phyloP scores from a whole-genome alignment of 2,888 invertebrate genomes.

The Lamellibrachia columna region DNA sequence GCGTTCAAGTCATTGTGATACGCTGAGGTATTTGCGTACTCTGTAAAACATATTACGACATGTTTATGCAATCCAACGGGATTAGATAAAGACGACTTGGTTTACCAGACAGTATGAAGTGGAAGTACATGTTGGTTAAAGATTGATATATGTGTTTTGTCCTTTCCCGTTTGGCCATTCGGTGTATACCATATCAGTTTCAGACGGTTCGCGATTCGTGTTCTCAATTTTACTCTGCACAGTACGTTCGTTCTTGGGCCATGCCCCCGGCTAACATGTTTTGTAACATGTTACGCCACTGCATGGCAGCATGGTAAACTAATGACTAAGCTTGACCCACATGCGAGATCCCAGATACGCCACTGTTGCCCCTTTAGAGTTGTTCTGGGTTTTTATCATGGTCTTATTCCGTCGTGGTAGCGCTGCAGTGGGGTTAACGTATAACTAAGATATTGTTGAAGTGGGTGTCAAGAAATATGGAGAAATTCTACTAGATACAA shows the following conservation, averaged over 20 bases:
- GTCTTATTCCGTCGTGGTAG: no score
- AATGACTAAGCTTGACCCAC: no score
- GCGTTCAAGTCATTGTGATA: neutral
- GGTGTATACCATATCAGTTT: neutral
- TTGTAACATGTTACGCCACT: no score
- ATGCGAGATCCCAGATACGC: no score
- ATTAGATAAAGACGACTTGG: neutral
- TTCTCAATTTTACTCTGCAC: neutral
- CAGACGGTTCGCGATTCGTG: neutral
- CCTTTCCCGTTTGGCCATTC: neutral
- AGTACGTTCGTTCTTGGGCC: neutral
- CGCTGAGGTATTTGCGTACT: neutral
- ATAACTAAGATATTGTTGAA: no score
- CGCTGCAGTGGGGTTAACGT: no score
- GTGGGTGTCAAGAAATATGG: no score
- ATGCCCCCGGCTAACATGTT: neutral
- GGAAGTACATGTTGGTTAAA: neutral
- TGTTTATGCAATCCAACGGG: neutral
- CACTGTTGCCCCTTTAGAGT: no score
- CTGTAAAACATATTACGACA: neutral
- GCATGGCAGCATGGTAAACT: no score
- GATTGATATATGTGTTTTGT: neutral
- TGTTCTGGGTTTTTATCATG: no score
- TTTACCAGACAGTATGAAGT: neutral
- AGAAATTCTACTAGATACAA: no score